Percentiles rank a stretch among this genome's conserved stretches.
Conservation (phyloP, 2,113 vertebrate species). For the Sebastes schlegelii region DNA sequence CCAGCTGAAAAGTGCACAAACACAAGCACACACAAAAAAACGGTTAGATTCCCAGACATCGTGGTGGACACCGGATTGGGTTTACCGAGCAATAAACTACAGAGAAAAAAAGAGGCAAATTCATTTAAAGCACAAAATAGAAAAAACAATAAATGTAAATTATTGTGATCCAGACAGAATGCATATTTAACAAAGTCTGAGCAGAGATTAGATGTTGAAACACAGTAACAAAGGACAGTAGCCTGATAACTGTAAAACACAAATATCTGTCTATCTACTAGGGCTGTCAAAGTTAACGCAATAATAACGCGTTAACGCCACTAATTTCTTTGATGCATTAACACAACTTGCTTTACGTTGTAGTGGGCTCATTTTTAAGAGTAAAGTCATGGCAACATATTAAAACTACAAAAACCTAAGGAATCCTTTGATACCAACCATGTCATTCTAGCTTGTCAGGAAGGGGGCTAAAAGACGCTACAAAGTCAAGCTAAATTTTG, state of each 20-base stretch:
- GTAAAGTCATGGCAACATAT: too few species aligned
- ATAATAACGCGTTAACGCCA: too few species aligned
- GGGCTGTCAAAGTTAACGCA: too few species aligned
- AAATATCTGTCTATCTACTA: not conserved
- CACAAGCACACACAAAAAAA: slow-evolving; percentile 36
- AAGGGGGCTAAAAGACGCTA: too few species aligned
- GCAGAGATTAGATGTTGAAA: not conserved
- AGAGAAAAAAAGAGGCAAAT: not conserved
- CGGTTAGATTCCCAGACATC: slow-evolving; percentile 13
- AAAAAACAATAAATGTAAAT: not conserved
- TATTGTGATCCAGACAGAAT: not conserved
- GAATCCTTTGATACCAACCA: too few species aligned
- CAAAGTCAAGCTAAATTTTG: too few species aligned
- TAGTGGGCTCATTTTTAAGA: too few species aligned
- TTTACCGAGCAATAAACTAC: not conserved
- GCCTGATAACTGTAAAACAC: not conserved
- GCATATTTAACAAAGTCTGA: not conserved
- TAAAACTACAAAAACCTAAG: too few species aligned
- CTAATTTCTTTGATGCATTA: too few species aligned
- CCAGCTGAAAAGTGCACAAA: slow-evolving; percentile 87
- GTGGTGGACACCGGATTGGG: not conserved
- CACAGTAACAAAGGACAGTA: not conserved
- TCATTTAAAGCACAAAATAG: not conserved
- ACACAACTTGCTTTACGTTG: too few species aligned
- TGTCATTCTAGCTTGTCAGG: too few species aligned